Conservation (phyloP, 2,113 vertebrate genomes). For the Datnioides undecimradiatus region DNA sequence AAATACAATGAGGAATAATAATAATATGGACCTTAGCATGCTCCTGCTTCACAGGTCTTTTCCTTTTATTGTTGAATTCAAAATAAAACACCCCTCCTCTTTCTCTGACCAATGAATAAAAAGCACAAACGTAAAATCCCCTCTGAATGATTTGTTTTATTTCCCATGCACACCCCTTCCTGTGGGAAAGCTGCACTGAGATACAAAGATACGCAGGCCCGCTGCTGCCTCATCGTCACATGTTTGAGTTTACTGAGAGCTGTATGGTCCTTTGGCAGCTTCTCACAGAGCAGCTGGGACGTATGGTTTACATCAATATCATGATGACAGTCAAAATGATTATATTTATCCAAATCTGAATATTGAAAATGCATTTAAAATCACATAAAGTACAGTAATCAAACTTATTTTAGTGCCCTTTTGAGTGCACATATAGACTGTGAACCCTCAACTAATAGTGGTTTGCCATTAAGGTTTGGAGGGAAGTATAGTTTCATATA, state of each 20-base stretch:
- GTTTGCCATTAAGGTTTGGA: too few species aligned
- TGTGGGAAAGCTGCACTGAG: background rate
- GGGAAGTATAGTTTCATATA: too few species aligned
- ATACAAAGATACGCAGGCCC: background rate
- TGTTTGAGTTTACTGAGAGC: background rate
- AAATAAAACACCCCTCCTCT: background rate
- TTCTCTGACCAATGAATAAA: background rate
- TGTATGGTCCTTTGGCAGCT: too few species aligned
- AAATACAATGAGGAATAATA: background rate
- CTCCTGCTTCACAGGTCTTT: background rate
- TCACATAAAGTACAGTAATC: background rate
- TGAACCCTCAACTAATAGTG: background rate
- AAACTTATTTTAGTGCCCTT: background rate
- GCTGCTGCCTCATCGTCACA: background rate
- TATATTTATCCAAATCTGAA: background rate
- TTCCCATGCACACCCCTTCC: background rate
- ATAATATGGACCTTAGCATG: background rate
- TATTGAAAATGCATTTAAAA: background rate
- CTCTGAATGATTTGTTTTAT: constrained; percentile 7
- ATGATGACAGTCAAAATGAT: background rate
- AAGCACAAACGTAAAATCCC: background rate
- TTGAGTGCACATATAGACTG: too few species aligned
- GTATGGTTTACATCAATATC: background rate
- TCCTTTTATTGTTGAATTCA: background rate
- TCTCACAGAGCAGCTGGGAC: background rate